Conservation (phyloP, 2,113 vertebrate species). For the Saguinus imperator region DNA sequence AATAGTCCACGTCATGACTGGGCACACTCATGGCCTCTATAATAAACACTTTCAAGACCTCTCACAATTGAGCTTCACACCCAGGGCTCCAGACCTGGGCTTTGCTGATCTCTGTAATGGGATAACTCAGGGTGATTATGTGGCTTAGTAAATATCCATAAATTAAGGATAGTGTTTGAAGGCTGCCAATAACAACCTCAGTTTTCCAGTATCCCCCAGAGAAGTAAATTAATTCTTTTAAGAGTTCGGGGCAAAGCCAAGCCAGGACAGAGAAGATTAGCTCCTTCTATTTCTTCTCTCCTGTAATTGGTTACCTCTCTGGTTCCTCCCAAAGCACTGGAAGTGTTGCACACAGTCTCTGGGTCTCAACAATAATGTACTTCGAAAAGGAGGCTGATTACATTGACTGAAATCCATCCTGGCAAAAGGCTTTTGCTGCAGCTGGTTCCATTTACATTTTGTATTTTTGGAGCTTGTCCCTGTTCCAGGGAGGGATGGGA, state of each 20-base stretch:
- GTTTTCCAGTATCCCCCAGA: slow-evolving; percentile 77
- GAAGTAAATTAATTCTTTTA: slow-evolving; percentile 79
- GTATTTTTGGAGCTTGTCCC: slow-evolving; percentile 87
- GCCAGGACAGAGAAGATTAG: slow-evolving; percentile 73
- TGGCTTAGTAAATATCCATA: slow-evolving; percentile 81
- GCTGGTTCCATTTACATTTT: slow-evolving; percentile 89
- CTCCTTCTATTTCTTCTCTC: slow-evolving; percentile 69
- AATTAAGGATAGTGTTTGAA: slow-evolving; percentile 80
- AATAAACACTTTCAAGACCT: slow-evolving; percentile 50
- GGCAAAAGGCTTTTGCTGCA: slow-evolving; percentile 84
- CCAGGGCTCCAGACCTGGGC: slow-evolving; percentile 54
- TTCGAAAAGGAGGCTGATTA: slow-evolving; percentile 79
- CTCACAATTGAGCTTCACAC: slow-evolving; percentile 76
- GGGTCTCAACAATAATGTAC: slow-evolving; percentile 76
- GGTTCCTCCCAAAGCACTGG: slow-evolving; percentile 58
- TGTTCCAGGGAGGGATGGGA: slow-evolving; percentile 86
- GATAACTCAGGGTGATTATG: slow-evolving; percentile 82
- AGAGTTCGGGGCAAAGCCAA: slow-evolving; percentile 73
- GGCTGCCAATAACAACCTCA: slow-evolving; percentile 75
- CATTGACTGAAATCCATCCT: slow-evolving; percentile 84
- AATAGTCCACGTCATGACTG: slow-evolving; percentile 50
- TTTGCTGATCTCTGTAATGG: slow-evolving; percentile 78
- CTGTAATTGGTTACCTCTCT: slow-evolving; percentile 72
- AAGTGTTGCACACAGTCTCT: slow-evolving; percentile 77
- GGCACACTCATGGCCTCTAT: slow-evolving; percentile 21